phyloP scores from a whole-genome alignment of 2,113 vertebrate species.

The Mohoua ochrocephala region DNA sequence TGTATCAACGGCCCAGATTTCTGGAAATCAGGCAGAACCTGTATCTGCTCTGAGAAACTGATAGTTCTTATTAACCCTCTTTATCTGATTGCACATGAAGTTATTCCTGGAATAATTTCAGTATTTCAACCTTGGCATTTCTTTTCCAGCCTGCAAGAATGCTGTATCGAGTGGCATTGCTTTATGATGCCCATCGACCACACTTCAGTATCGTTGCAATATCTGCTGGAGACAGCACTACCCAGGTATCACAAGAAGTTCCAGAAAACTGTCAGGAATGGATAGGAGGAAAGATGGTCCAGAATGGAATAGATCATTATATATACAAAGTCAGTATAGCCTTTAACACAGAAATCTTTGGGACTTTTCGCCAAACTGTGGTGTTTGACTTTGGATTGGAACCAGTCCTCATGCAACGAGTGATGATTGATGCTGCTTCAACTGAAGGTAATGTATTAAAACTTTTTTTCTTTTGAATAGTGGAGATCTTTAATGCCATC shows the following conservation, averaged over 20 bases:
- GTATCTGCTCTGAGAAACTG: background rate
- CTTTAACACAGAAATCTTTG: constrained; percentile 98
- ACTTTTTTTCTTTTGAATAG: background rate
- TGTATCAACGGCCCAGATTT: background rate
- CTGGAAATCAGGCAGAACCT: background rate
- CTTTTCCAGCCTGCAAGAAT: constrained; percentile 86
- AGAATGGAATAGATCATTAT: constrained; percentile 94
- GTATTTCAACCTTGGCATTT: constrained; percentile 34
- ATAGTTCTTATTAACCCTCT: background rate
- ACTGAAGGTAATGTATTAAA: constrained; percentile 86
- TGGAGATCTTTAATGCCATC: background rate
- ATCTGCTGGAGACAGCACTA: constrained; percentile 82
- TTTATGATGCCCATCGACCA: constrained; percentile 96
- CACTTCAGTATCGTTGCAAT: constrained; percentile 94
- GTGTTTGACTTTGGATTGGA: constrained; percentile 98
- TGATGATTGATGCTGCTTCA: constrained; percentile 98
- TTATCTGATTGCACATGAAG: background rate
- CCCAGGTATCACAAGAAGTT: constrained; percentile 85
- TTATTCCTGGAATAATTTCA: background rate
- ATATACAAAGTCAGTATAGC: constrained; percentile 91
- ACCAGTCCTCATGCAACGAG: constrained; percentile 96
- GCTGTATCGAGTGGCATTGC: constrained; percentile 90
- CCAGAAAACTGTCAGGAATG: constrained; percentile 92
- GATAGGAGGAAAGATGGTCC: constrained; percentile 82
- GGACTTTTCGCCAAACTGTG: constrained; percentile 96